phyloP scores from a whole-genome alignment of 2,113 vertebrate genomes.

The Tiliqua scincoides region DNA sequence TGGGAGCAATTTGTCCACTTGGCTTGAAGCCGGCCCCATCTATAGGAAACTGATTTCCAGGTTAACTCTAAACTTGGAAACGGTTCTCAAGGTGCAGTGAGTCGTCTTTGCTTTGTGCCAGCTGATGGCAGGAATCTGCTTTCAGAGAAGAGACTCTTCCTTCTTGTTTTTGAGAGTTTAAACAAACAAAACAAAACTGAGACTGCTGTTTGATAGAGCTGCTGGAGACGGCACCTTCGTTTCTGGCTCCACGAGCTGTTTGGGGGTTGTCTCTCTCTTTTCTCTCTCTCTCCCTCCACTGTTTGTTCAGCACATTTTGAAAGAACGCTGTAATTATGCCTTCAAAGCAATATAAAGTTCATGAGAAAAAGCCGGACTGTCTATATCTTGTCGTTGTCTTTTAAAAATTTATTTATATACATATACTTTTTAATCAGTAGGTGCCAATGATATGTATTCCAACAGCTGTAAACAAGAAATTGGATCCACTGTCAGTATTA shows the following conservation, averaged over 20 bases:
- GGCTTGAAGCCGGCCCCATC: no score
- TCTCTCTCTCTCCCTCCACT: not conserved
- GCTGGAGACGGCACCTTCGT: not conserved
- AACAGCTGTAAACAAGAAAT: not conserved
- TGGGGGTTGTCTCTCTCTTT: not conserved
- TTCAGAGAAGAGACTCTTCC: not conserved
- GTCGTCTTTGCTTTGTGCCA: not conserved
- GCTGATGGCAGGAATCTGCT: not conserved
- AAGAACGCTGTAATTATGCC: not conserved
- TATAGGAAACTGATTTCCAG: not conserved
- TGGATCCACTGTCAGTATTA: no score
- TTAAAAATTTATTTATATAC: not conserved
- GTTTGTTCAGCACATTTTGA: accelerated
- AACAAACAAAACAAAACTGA: not conserved
- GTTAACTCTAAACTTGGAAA: not conserved
- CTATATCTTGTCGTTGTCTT: accelerated
- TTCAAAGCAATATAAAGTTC: accelerated
- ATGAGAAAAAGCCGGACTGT: not conserved
- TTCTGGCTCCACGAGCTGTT: not conserved
- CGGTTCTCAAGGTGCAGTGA: accelerated
- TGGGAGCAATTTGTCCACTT: no score
- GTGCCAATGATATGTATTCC: not conserved
- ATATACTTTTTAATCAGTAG: not conserved
- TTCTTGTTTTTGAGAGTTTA: not conserved
- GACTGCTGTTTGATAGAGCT: not conserved